Base-by-base conservation (phyloP, 2,888 invertebrate species). In the Poecilobothrus nobilitatus region DNA sequence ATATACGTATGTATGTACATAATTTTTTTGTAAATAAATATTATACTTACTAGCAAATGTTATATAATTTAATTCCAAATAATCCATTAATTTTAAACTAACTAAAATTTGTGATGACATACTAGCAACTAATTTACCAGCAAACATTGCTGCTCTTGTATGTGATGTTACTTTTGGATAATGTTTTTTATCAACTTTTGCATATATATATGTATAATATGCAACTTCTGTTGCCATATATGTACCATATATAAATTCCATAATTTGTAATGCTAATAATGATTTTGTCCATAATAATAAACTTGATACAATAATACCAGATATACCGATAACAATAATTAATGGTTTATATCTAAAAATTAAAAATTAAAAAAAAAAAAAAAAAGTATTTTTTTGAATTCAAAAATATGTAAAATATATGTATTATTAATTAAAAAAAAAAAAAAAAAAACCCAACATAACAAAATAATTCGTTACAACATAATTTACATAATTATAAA, bases 121-220 rank as follows among this genome's bases (percentile, higher is more conserved):
- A 41, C 89, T 88, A 0, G 89, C 87, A 20, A 87, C 78, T 71
- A 88, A 87, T 72, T 89, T 85, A n/a, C 92, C 92, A 4, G 86
- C 79, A 68, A 91, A 83, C 75, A 87, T 85, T 0, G 91, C 89
- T 0, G 88, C 87, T 75, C 91, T 84, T 0, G 90, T 89, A 74
- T 89, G 88, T 1, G 91, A 88, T 0, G 92, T 90, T 3, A 91
- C 90, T 75, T 86, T 84, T 74, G 89, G 87, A 81, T 89, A 92
- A 77, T 88, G 86, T 68, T 85, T 83, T 71, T 84, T 85, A 70
- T 88, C 86, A 3, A 92, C 91, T 82, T 91, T 92, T n/a, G 95
- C 92, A 81, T 95, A 97, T 73, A 96, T 93, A 77, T 97, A 97
- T 0, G 95, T 94, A 76, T 89, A 92, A 80, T 96, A 97, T 0